A percentile compares a stretch with the other conserved stretches of the same genome.
Conservation (phyloP, 2,113 vertebrate species). For the Opisthocomus hoazin region DNA sequence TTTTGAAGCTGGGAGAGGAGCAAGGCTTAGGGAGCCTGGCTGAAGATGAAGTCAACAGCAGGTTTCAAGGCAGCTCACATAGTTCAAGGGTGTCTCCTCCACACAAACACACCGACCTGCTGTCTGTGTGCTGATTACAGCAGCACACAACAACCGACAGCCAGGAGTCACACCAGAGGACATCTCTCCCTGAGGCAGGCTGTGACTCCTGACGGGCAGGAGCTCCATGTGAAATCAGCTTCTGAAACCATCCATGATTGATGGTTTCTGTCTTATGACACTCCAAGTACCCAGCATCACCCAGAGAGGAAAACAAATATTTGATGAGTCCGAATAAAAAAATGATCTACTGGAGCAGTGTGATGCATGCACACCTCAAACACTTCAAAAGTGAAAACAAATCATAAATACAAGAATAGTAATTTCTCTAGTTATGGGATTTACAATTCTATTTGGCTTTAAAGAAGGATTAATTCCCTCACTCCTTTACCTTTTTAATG, state of each 20-base stretch:
- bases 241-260: background rate
- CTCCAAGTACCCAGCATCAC: background rate
- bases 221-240: background rate
- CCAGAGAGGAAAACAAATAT: background rate
- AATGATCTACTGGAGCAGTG: background rate
- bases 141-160: background rate
- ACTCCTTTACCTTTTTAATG: background rate
- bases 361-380: background rate
- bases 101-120: background rate
- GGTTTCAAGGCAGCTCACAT: background rate
- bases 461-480: background rate
- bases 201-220: background rate
- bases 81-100: background rate
- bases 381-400: background rate
- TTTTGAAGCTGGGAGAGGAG: background rate
- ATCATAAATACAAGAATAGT: background rate
- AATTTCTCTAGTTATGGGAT: background rate
- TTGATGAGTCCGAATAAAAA: background rate
- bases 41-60: background rate
- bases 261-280: background rate
- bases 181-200: background rate
- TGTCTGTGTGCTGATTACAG: rapidly evolving
- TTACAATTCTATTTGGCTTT: background rate
- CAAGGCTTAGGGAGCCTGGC: background rate
- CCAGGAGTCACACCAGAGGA: background rate